Percentiles rank a stretch among this genome's conserved stretches.
Evolutionary conservation across 2,797 vertebrate genomes (phyloP).

Genomic region (Lepilemur ruficaudatus): DNA sequence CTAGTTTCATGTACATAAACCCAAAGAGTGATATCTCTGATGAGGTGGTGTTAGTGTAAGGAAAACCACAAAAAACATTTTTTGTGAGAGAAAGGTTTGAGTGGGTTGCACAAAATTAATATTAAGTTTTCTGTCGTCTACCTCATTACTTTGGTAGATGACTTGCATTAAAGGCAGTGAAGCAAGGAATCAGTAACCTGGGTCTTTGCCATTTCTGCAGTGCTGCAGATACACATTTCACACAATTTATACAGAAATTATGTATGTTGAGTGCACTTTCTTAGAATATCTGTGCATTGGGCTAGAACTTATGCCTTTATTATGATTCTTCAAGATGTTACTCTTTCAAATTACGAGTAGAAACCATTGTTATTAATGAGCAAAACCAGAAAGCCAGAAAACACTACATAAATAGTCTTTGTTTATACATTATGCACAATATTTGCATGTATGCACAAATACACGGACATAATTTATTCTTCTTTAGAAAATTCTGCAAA

Average conservation of each 20-base stretch:
- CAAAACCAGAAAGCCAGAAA: constrained; percentile 26
- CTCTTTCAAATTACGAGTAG: constrained; percentile 72
- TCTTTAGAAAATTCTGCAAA: constrained; percentile 26
- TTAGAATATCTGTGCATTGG: constrained; percentile 71
- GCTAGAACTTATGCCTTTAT: constrained; percentile 84
- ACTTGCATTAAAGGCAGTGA: constrained; percentile 81
- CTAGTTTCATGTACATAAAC: constrained; percentile 56
- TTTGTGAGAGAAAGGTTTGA: constrained; percentile 64
- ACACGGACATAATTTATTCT: not conserved
- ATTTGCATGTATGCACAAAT: constrained; percentile 25
- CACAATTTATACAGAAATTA: constrained; percentile 76
- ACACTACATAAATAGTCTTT: constrained; percentile 40
- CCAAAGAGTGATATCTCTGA: constrained; percentile 45
- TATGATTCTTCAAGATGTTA: constrained; percentile 72
- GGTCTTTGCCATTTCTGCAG: constrained; percentile 74
- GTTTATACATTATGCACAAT: not conserved
- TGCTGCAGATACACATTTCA: constrained; percentile 66
- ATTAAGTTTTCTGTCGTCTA: constrained; percentile 77
- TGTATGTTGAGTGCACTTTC: constrained; percentile 61
- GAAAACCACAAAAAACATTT: constrained; percentile 60
- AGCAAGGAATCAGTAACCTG: constrained; percentile 78
- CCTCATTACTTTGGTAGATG: constrained; percentile 83
- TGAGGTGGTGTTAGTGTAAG: constrained; percentile 65
- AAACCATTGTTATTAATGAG: constrained; percentile 68
- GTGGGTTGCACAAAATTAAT: constrained; percentile 79